These are phyloP conservation scores for Pocillopora damicornis DNA, from an alignment of 64 coral and sea anemone genomes.

Conservation along the genomic window DNA sequence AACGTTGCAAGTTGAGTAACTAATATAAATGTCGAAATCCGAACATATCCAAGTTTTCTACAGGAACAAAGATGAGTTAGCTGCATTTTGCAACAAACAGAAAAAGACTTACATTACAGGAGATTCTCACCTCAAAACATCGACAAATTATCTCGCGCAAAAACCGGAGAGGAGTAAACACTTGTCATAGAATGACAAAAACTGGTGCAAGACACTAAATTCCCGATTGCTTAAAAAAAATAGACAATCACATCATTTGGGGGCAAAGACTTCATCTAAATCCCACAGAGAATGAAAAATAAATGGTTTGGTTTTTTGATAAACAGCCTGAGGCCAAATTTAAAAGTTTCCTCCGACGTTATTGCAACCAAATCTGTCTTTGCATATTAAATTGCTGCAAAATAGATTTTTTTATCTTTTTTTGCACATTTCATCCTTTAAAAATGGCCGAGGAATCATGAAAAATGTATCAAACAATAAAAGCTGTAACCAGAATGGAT, in stretches of 20 bases:
- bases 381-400: background rate
- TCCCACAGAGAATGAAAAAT: background rate
- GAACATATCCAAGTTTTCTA: background rate
- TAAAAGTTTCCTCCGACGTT: background rate
- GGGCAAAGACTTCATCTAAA: background rate
- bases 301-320: background rate
- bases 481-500: too few species aligned
- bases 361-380: background rate
- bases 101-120: too few species aligned
- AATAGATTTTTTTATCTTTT: background rate
- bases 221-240: background rate
- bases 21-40: background rate
- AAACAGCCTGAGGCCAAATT: background rate
- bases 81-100: too few species aligned
- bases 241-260: background rate
- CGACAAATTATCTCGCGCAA: too few species aligned
- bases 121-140: too few species aligned
- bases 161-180: background rate
- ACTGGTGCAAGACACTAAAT: background rate
- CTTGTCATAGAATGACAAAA: background rate
- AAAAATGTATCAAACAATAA: too few species aligned
- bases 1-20: background rate
- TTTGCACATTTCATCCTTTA: too few species aligned
- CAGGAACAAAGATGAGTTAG: background rate
- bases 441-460: too few species aligned